Base-by-base conservation (phyloP, 2,888 invertebrate genomes). In the Xestia c-nigrum region DNA sequence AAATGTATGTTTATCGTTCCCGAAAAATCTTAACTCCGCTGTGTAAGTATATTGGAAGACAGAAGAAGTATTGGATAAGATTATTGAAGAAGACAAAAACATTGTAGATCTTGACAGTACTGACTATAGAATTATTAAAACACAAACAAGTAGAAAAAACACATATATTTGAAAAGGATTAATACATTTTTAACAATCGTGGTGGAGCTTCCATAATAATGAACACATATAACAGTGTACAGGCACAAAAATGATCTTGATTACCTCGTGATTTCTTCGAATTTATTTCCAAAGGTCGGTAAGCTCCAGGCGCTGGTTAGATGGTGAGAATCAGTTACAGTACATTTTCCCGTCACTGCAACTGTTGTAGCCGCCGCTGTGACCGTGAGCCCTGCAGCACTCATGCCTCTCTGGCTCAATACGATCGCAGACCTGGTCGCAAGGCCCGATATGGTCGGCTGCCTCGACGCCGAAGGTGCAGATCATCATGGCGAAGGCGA, bases 401-500 rank as follows among this genome's bases (percentile, higher is more conserved):
- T 46, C 59, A 9, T 67, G 0, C 61, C 77, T 83, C 14, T 79
- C 78, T 24, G 40, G 0, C 1, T 24, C 47, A 47, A 66, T 79
- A 16, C 83, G 83, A 40, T 16, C 5, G 19, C 78, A 82, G 40
- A 78, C 83, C 47, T 79, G 77, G 66, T 79, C 77, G 43, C 78
- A 78, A 14, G 83, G 55, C 14, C 40, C 66, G 16, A 83, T 61
- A 63, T 0, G 66, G 3, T 5, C 7, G 1, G 19, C 2, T 19
- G 77, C 78, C 0, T 75, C 66, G 9, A 83, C 24, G 47, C 83
- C 78, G n/a, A 83, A 21, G 61, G 66, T 78, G n/a, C 78, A 79
- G n/a, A 67, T 16, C 14, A 79, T 55, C 66, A 83, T 16, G n/a
- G 67, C 78, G 47, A 55, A 67, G n/a, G 77, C 78, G 24, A 79